Evolutionary conservation across 2,888 invertebrate genomes (phyloP).

Genomic region (Anagyrus pseudococci): DNA sequence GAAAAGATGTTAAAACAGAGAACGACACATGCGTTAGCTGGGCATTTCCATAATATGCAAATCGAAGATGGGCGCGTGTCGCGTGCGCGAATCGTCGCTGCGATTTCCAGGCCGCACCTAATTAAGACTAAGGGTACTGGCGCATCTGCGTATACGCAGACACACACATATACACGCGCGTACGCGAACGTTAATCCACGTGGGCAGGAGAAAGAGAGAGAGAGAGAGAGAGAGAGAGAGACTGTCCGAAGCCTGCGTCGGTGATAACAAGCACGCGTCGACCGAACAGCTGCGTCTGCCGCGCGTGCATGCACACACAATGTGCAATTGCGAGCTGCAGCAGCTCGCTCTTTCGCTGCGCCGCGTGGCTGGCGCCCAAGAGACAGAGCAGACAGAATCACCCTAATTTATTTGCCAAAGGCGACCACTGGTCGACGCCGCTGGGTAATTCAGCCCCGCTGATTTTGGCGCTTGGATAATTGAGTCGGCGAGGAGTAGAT

Average conservation of each 20-base stretch:
- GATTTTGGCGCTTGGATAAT: conserved; percentile 33
- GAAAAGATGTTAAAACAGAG: too few relatives aligned
- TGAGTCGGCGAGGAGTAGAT: conserved; percentile 29
- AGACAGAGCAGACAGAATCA: conserved; percentile 5
- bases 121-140: conserved; percentile 29
- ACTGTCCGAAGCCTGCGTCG: background rate
- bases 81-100: conserved; percentile 26
- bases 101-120: conserved; percentile 2
- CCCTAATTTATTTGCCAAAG: conserved; percentile 36
- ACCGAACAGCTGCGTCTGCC: conserved; percentile 15
- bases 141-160: too few relatives aligned
- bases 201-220: too few relatives aligned
- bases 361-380: too few relatives aligned
- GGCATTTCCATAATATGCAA: too few relatives aligned
- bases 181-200: background rate
- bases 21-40: too few relatives aligned
- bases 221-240: background rate
- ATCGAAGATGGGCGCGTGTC: conserved; percentile 29
- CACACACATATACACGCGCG: background rate
- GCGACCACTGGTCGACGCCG: background rate
- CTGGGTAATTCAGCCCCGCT: conserved; percentile 32
- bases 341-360: background rate
- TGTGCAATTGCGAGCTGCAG: conserved; percentile 23
- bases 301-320: conserved; percentile 9
- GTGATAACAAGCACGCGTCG: background rate